Percentiles rank a stretch among this genome's conserved stretches.
Conservation (phyloP, 2,113 vertebrate species). For the Podarcis cretensis region DNA sequence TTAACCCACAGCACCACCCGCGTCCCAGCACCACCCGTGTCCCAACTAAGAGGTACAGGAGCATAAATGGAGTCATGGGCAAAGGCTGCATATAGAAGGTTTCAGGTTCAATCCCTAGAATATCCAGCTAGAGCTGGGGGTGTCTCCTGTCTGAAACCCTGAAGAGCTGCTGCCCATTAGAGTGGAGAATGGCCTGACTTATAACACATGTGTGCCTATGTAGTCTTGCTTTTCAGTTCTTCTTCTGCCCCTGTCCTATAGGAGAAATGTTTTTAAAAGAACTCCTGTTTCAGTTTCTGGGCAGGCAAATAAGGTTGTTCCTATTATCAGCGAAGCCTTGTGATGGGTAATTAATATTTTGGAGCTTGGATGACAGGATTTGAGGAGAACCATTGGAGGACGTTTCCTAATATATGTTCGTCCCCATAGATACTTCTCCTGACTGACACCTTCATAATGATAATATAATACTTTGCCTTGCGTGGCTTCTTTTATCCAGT, state of each 20-base stretch:
- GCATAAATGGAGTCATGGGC: not conserved
- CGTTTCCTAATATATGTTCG: not conserved
- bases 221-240: not conserved
- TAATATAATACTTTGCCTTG: fast-evolving
- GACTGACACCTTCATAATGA: not conserved
- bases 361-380: not conserved
- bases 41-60: not conserved
- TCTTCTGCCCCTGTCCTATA: not conserved
- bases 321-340: not conserved
- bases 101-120: no score
- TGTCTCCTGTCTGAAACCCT: no score
- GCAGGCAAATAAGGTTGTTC: not conserved
- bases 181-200: no score
- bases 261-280: not conserved
- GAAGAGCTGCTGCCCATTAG: no score
- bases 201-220: no score
- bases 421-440: not conserved
- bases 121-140: no score
- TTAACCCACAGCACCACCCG: no score
- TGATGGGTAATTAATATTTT: not conserved
- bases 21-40: no score
- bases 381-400: not conserved
- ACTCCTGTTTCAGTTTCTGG: not conserved
- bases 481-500: not conserved
- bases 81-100: no score